Evolutionary conservation across 2,113 vertebrate species (phyloP).

Genomic region (Collichthys lucidus): DNA sequence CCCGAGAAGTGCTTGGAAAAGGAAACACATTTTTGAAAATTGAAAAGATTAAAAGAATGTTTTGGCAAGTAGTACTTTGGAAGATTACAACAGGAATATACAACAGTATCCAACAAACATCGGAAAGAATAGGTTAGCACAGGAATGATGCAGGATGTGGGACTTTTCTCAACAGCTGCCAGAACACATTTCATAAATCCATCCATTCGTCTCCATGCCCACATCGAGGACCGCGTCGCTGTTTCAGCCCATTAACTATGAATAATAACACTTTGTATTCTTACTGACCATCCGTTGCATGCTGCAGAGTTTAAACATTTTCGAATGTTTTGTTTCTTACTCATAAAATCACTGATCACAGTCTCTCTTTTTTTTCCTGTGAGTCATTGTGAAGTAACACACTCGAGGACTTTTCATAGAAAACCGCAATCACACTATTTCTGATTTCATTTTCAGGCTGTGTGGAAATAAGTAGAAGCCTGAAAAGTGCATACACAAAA

Average conservation of each 20-base stretch:
- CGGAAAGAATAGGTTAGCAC: conserved; percentile 2
- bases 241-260: conserved; percentile 24
- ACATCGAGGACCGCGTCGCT: neutral
- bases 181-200: neutral
- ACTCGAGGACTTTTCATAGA: neutral
- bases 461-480: neutral
- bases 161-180: conserved; percentile 7
- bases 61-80: conserved; percentile 11
- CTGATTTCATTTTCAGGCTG: neutral
- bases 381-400: neutral
- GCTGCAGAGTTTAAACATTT: conserved; percentile 1
- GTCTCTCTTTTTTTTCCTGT: neutral
- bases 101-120: conserved; percentile 5
- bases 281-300: neutral
- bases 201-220: neutral
- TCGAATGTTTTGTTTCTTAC: conserved; percentile 13
- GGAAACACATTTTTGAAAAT: conserved; percentile 22
- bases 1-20: conserved; percentile 20
- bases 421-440: neutral
- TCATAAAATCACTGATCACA: conserved; percentile 1
- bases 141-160: neutral
- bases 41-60: conserved; percentile 18
- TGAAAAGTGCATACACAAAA: neutral
- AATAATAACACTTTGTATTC: conserved; percentile 1
- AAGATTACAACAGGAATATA: conserved; percentile 35